phyloP scores from a whole-genome alignment of 2,888 invertebrate species.

The Bursaphelenchus okinawaensis region DNA sequence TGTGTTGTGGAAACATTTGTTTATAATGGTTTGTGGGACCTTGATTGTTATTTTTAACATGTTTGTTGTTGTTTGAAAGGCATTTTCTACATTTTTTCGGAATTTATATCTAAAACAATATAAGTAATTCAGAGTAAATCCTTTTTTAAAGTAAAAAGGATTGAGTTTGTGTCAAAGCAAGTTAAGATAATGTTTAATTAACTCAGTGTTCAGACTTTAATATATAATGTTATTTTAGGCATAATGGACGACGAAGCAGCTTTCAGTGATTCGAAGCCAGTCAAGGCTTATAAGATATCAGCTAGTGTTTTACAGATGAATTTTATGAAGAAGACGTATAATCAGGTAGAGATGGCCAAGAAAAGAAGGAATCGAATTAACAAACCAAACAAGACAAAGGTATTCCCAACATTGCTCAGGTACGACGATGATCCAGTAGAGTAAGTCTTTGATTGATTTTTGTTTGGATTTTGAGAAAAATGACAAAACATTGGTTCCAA shows the following conservation, averaged over 20 bases:
- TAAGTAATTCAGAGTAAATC: background rate
- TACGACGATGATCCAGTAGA: conserved; percentile 3
- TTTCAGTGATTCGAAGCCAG: background rate
- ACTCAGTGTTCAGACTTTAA: no score
- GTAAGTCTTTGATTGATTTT: background rate
- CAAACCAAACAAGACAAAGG: background rate
- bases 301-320: conserved; percentile 2
- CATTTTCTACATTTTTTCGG: background rate
- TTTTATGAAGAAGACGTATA: conserved; percentile 3
- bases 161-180: no score
- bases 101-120: background rate
- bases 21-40: no score
- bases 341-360: conserved; percentile 6
- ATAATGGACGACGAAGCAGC: conserved; percentile 2
- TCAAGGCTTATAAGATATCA: background rate
- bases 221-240: background rate
- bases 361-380: background rate
- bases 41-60: no score
- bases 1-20: no score
- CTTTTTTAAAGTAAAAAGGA: background rate
- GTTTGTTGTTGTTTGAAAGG: background rate
- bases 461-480: background rate
- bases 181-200: no score
- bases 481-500: no score
- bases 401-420: conserved; percentile 4